Evolutionary conservation across 2,113 vertebrate genomes (phyloP), one percentile per base, ranked within the genome.

Genomic region (Alethe diademata): DNA sequence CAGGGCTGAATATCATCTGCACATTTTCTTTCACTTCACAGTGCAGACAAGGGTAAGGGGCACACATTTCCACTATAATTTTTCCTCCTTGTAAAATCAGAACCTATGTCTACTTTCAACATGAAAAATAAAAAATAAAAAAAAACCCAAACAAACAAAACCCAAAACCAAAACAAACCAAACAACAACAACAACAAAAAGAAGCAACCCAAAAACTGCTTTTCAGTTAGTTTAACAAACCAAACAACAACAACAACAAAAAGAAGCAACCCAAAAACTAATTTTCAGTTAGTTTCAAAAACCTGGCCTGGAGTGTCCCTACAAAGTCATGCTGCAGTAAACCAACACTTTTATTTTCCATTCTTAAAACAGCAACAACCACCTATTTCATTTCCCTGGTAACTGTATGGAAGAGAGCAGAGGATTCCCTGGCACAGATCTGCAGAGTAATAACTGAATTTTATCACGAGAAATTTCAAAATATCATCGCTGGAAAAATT

Each of bases 321-420:
- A 31, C 2, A 79, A 92, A 73, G 57, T 54, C 5, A 2, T 74
- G 33, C 16, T 62, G 58, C 88, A 78, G 23, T 42, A 86, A 93
- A 67, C 24, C 8, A 80, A 29, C 6, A 29, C n/a, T 47, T 90
- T 56, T 31, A 35, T 73, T 66, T 95, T 86, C 80, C 56, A 86
- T 62, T 88, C 58, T 47, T 84, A 45, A 88, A 92, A 89, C 54
- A 94, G 83, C 28, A 91, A 38, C 72, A 93, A 20, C 17, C 53
- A 86, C 47, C 40, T 62, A 35, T 91, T 91, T 94, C 51, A 94
- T 92, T 93, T 90, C 75, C 88, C 83, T 86, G 15, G 51, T 74
- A 92, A 95, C 69, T 71, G 26, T 26, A 36, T 45, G 61, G 48
- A 86, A 80, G 43, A 90, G 42, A 92, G 78, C 43, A 70, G 64